These are phyloP conservation scores for Apotomis turbidana DNA, from an alignment of 2,888 invertebrate species.

Conservation along the genomic window DNA sequence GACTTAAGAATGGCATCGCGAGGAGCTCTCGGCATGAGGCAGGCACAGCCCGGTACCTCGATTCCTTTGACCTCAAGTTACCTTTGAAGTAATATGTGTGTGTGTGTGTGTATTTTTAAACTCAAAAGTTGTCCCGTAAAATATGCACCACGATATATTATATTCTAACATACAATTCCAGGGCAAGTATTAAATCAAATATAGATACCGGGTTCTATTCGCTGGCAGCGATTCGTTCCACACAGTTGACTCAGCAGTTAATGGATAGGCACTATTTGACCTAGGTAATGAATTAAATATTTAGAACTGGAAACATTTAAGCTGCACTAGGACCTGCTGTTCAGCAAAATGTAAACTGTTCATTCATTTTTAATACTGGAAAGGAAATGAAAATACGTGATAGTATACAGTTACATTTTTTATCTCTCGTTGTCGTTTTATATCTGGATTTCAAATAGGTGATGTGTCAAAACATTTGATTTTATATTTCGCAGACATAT, in stretches of 20 bases:
- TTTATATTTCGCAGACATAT: no score
- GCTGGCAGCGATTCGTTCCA: conserved; percentile 44
- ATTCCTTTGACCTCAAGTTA: not conserved
- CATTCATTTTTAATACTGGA: no score
- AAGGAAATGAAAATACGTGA: no score
- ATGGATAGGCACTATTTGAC: conserved; percentile 46
- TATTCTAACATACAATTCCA: not conserved
- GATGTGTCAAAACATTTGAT: no score
- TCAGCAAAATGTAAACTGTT: no score
- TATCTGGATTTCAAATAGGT: no score
- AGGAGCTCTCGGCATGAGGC: conserved; percentile 58
- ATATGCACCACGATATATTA: no score
- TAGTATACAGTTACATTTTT: no score
- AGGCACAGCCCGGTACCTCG: conserved; percentile 51
- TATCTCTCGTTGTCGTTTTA: no score
- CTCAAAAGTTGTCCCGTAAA: no score
- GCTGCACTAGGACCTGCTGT: not conserved
- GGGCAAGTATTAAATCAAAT: conserved; percentile 11
- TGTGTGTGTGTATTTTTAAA: no score
- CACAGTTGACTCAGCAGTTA: conserved; percentile 53
- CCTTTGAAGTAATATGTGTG: no score
- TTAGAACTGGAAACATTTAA: conserved; percentile 32
- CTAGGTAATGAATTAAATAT: conserved; percentile 47
- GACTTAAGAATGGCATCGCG: conserved; percentile 58
- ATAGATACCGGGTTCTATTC: conserved; percentile 48